Evolutionary conservation across 2,888 invertebrate species (phyloP).

Genomic region (Calephelis perditalis): DNA sequence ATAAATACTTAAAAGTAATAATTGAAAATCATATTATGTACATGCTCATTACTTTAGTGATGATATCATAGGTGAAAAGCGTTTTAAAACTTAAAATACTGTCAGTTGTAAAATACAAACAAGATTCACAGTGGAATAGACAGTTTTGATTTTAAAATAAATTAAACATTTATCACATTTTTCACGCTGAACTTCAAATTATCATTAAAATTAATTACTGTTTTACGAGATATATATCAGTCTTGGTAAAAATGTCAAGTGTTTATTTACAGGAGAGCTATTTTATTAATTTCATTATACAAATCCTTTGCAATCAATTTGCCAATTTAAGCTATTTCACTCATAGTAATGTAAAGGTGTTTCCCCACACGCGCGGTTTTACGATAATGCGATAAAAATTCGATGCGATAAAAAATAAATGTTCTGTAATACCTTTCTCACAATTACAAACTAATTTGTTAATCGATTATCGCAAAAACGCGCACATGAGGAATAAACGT

Average conservation of each 20-base stretch:
- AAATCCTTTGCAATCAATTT: no score
- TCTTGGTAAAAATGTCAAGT: constrained; percentile 5
- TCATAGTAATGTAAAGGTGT: no score
- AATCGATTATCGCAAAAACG: no score
- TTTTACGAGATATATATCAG: constrained; percentile 7
- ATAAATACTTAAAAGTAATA: constrained; percentile 71
- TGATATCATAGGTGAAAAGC: constrained; percentile 41
- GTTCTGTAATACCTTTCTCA: no score
- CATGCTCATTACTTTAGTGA: constrained; percentile 55
- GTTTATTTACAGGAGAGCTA: not conserved
- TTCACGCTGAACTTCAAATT: constrained; percentile 16
- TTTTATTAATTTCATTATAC: not conserved
- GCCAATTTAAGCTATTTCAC: no score
- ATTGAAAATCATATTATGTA: constrained; percentile 56
- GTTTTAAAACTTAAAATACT: constrained; percentile 45
- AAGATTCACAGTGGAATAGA: constrained; percentile 24
- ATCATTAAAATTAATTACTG: constrained; percentile 3
- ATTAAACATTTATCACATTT: constrained; percentile 70
- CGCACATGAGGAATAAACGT: no score
- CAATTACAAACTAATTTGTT: no score
- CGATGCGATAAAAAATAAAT: no score
- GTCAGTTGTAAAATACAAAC: constrained; percentile 53
- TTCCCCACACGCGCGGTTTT: no score
- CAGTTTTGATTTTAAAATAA: constrained; percentile 44
- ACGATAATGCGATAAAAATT: no score